Percentiles rank a stretch among this genome's conserved stretches.
These are phyloP conservation scores for Piliocolobus tephrosceles DNA, from an alignment of 2,113 vertebrate species.

Conservation along the genomic window DNA sequence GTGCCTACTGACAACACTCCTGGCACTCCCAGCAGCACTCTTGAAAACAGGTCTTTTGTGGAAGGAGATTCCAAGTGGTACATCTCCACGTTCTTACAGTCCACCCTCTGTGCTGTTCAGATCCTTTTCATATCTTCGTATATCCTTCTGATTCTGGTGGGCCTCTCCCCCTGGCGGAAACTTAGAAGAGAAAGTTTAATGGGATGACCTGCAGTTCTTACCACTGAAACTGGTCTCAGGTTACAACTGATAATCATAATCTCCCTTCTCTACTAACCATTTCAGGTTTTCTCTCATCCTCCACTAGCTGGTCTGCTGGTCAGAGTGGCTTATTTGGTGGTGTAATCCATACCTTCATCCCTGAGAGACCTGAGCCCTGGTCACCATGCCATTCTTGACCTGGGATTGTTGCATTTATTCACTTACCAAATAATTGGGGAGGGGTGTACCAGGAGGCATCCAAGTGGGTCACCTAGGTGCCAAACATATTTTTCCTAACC, in stretches of 20 bases:
- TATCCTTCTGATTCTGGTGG: not conserved
- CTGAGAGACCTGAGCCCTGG: not conserved
- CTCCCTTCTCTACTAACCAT: not conserved
- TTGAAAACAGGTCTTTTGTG: not conserved
- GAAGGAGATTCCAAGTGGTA: not conserved
- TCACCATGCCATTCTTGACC: not conserved
- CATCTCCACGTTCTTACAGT: not conserved
- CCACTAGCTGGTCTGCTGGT: not conserved
- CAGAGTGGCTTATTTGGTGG: not conserved
- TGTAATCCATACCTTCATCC: not conserved
- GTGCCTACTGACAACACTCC: not conserved
- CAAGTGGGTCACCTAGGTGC: not conserved
- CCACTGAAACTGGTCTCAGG: not conserved
- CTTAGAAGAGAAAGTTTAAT: not conserved
- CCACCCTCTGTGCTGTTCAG: not conserved
- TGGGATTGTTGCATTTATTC: not conserved
- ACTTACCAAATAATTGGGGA: not conserved
- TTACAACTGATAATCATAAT: not conserved
- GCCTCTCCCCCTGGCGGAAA: not conserved
- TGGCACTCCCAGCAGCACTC: not conserved
- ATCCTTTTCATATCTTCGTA: not conserved
- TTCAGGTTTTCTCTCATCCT: not conserved
- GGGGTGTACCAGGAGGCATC: not conserved
- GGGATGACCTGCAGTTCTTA: not conserved
- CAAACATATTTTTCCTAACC: not conserved